phyloP scores from a whole-genome alignment of 2,888 invertebrate genomes.

The Bembecia ichneumoniformis region DNA sequence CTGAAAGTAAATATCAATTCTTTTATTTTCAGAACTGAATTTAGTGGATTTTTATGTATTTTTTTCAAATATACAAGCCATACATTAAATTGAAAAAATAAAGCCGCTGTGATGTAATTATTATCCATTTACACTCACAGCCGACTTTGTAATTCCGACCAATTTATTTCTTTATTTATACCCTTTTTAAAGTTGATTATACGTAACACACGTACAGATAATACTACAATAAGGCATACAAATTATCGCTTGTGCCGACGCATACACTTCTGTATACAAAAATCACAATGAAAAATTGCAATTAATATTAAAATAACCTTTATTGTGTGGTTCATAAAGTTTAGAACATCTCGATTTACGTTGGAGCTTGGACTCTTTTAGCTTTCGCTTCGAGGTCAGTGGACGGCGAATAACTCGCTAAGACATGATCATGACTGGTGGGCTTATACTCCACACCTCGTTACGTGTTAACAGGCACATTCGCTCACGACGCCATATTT shows the following conservation, averaged over 20 bases:
- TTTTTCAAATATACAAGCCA: too few species aligned
- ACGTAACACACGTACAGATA: slow-evolving; percentile 63
- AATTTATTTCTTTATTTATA: slow-evolving; percentile 57
- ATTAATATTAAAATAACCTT: slow-evolving; percentile 6
- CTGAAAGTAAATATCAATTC: too few species aligned
- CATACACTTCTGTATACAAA: slow-evolving; percentile 37
- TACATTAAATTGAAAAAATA: too few species aligned
- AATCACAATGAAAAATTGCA: slow-evolving; percentile 23
- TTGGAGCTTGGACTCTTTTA: slow-evolving; percentile 30
- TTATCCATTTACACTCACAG: slow-evolving; percentile 32
- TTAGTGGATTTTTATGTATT: too few species aligned
- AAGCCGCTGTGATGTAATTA: slow-evolving; percentile 27
- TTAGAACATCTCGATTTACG: slow-evolving; percentile 13
- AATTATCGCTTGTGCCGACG: slow-evolving; percentile 66
- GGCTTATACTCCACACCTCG: slow-evolving; percentile 70
- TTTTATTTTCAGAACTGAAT: too few species aligned
- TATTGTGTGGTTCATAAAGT: slow-evolving; percentile 19
- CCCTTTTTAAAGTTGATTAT: slow-evolving; percentile 43
- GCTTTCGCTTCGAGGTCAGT: slow-evolving; percentile 48
- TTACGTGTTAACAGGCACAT: slow-evolving; percentile 71
- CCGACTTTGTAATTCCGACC: slow-evolving; percentile 35
- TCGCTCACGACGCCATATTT: slow-evolving; percentile 69
- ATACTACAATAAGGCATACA: slow-evolving; percentile 68
- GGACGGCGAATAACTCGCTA: slow-evolving; percentile 67
- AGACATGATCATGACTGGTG: slow-evolving; percentile 71